A percentile compares a stretch with the other conserved stretches of the same genome.
Evolutionary conservation across 2,888 invertebrate species (phyloP).

Genomic region (Ligdia adustata): DNA sequence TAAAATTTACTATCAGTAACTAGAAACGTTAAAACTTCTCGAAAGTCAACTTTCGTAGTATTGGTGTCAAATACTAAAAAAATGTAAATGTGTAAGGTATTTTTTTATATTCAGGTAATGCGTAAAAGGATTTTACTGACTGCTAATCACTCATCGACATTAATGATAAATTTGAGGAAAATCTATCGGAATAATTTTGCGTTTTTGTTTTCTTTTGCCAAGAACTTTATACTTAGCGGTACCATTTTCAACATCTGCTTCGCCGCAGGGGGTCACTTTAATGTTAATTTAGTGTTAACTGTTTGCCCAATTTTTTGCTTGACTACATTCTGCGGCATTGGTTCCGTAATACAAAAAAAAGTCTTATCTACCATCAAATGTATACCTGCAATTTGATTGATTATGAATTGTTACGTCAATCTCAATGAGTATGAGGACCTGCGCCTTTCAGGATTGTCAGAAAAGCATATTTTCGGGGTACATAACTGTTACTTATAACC

Average conservation of each 20-base stretch:
- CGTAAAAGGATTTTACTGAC: constrained; percentile 2
- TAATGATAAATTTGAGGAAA: constrained; percentile 15
- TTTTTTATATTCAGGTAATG: too few relatives aligned
- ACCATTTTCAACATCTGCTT: constrained; percentile 10
- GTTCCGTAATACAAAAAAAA: not conserved
- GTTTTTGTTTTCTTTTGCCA: constrained; percentile 6
- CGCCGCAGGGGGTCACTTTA: constrained; percentile 21
- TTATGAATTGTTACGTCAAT: not conserved
- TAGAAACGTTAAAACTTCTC: too few relatives aligned
- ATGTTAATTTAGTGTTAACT: constrained; percentile 22
- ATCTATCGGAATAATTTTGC: constrained; percentile 7
- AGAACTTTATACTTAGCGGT: constrained; percentile 17
- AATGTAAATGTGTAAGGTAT: too few relatives aligned
- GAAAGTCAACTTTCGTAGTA: too few relatives aligned
- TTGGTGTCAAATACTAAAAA: too few relatives aligned
- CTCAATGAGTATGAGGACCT: too few relatives aligned
- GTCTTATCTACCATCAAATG: not conserved
- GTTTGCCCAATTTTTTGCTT: constrained; percentile 13
- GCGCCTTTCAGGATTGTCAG: too few relatives aligned
- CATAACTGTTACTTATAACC: too few relatives aligned
- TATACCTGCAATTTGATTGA: not conserved
- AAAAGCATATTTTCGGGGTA: too few relatives aligned
- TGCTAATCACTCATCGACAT: constrained; percentile 3
- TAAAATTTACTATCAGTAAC: too few relatives aligned
- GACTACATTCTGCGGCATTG: not conserved